phyloP scores from a whole-genome alignment of 53 echinoderm and acorn worm genomes.

The Holothuria leucospilota region DNA sequence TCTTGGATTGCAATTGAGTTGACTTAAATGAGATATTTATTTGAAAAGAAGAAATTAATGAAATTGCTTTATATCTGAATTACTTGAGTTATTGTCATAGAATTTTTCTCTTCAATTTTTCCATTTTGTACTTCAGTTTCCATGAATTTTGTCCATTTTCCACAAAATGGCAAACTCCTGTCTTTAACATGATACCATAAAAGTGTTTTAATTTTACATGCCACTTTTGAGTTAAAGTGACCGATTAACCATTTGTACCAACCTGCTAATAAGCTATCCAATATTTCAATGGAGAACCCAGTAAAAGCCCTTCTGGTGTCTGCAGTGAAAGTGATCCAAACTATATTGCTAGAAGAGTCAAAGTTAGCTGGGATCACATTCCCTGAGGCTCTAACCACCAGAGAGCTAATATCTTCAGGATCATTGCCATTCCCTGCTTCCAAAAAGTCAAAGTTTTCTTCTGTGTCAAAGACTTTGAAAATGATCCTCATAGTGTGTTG shows the following conservation, averaged over 20 bases:
- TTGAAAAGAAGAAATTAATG: too few relatives aligned
- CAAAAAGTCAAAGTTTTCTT: conserved; percentile 74
- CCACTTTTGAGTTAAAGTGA: too few relatives aligned
- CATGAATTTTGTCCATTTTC: too few relatives aligned
- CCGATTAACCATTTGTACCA: conserved; percentile 24
- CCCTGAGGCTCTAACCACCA: conserved; percentile 73
- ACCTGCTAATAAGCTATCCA: conserved; percentile 86
- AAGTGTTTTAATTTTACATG: not conserved
- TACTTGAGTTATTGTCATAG: too few relatives aligned
- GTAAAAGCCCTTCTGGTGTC: conserved; percentile 63
- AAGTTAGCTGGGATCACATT: conserved; percentile 78
- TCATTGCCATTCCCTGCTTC: conserved; percentile 78
- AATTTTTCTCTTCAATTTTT: too few relatives aligned
- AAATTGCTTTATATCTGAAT: too few relatives aligned
- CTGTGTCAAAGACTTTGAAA: conserved; percentile 82
- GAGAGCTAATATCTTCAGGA: conserved; percentile 61
- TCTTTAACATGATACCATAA: not conserved
- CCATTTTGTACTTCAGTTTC: too few relatives aligned
- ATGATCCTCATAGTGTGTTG: conserved; percentile 72
- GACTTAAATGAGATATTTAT: too few relatives aligned
- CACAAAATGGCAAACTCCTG: too few relatives aligned
- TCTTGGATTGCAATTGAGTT: too few relatives aligned
- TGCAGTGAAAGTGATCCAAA: conserved; percentile 81
- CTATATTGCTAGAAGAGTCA: conserved; percentile 62
- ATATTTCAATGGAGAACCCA: conserved; percentile 82